A percentile compares a stretch with the other conserved stretches of the same genome.
Conservation (phyloP, 1,140 invertebrate species). For the Ips typographus region DNA sequence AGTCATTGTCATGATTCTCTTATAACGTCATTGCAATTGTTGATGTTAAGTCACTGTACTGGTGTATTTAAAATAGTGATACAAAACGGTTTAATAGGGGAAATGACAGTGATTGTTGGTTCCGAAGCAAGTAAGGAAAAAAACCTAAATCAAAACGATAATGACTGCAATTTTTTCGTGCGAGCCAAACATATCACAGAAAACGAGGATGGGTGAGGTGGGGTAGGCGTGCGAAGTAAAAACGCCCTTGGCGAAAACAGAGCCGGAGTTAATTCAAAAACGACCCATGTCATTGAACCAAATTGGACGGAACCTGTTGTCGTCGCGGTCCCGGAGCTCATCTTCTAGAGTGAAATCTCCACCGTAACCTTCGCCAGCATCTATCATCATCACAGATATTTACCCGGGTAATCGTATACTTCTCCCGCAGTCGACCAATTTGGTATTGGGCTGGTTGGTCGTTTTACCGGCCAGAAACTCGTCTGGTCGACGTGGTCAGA, state of each 20-base stretch:
- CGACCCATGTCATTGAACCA: conserved; percentile 33
- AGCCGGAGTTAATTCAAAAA: conserved; percentile 26
- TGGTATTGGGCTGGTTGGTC: conserved; percentile 9
- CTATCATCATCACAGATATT: conserved; percentile 33
- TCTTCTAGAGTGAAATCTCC: conserved; percentile 22
- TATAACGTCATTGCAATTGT: too few species aligned
- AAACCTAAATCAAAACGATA: too few species aligned
- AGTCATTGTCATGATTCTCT: too few species aligned
- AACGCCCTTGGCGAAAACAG: conserved; percentile 12
- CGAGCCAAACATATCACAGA: too few species aligned
- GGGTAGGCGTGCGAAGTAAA: conserved; percentile 27
- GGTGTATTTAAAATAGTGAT: too few species aligned
- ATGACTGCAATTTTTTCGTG: too few species aligned
- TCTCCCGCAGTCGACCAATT: conserved; percentile 8
- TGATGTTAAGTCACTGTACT: too few species aligned
- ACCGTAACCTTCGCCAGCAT: conserved; percentile 28
- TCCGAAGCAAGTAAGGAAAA: too few species aligned
- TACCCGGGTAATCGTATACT: conserved; percentile 28
- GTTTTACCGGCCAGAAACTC: neutral
- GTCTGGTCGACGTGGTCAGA: conserved; percentile 3
- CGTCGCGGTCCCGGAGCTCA: conserved; percentile 15
- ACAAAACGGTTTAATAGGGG: too few species aligned
- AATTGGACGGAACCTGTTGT: conserved; percentile 32
- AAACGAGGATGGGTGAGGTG: neutral
- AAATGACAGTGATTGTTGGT: too few species aligned